Conservation (phyloP, 2,113 vertebrate genomes). For the Acrocephalus arundinaceus region DNA sequence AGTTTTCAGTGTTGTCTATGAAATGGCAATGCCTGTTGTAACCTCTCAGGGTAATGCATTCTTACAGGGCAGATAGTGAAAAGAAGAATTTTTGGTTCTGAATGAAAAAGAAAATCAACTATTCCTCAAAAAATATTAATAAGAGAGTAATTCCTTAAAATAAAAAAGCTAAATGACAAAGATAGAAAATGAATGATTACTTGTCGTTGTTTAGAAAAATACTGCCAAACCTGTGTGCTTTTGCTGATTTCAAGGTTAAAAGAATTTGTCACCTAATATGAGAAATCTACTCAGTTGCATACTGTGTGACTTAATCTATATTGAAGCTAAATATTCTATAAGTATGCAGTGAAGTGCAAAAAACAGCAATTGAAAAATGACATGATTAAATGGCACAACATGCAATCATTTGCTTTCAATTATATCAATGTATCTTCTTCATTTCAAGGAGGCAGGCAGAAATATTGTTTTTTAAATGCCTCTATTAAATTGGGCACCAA, state of each 20-base stretch:
- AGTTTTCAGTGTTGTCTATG: neutral
- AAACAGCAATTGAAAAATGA: constrained; percentile 85
- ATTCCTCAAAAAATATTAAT: constrained; percentile 19
- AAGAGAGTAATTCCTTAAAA: constrained; percentile 39
- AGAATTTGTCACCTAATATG: constrained; percentile 59
- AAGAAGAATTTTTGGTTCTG: neutral
- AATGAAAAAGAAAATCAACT: neutral
- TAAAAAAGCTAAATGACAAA: constrained; percentile 24
- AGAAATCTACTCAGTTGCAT: constrained; percentile 58
- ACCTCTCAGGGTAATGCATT: neutral
- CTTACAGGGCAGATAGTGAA: neutral
- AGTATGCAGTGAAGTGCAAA: constrained; percentile 79
- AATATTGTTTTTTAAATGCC: constrained; percentile 88
- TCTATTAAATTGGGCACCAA: constrained; percentile 84
- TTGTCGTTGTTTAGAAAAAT: constrained; percentile 61
- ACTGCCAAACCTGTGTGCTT: constrained; percentile 46
- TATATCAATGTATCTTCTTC: constrained; percentile 86
- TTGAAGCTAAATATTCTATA: constrained; percentile 81
- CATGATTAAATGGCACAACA: constrained; percentile 85
- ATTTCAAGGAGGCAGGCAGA: constrained; percentile 81
- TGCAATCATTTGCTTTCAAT: constrained; percentile 86
- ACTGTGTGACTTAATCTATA: constrained; percentile 74
- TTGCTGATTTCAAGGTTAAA: constrained; percentile 71
- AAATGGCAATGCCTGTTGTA: neutral
- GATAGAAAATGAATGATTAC: constrained; percentile 56